Evolutionary conservation across 2,888 invertebrate species (phyloP).

Genomic region (Osmoderma eremita): DNA sequence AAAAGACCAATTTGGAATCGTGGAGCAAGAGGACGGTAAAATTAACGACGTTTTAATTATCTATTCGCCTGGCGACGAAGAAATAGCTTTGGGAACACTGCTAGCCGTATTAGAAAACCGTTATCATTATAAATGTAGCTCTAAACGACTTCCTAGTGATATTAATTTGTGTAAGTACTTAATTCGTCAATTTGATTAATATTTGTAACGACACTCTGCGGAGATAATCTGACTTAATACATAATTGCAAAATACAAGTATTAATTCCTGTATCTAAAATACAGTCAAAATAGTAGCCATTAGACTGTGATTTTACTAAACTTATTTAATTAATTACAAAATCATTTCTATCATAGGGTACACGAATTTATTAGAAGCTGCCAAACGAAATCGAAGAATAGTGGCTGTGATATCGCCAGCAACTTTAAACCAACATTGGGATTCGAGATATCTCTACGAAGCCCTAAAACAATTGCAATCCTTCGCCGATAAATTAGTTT

Average conservation of each 20-base stretch:
- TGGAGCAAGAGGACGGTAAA: slow-evolving; percentile 66
- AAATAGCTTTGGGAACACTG: slow-evolving; percentile 71
- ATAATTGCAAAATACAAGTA: too few species aligned
- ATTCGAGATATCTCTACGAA: slow-evolving; percentile 60
- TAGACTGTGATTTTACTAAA: too few species aligned
- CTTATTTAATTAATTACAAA: neutral
- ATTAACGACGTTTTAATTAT: slow-evolving; percentile 74
- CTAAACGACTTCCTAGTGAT: slow-evolving; percentile 19
- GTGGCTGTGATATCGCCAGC: slow-evolving; percentile 65
- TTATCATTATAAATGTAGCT: slow-evolving; percentile 72
- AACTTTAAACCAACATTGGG: slow-evolving; percentile 64
- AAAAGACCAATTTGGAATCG: slow-evolving; percentile 65
- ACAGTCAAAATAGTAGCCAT: too few species aligned
- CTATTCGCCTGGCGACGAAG: slow-evolving; percentile 72
- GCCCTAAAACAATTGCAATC: slow-evolving; percentile 64
- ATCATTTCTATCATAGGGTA: slow-evolving; percentile 66
- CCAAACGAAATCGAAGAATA: slow-evolving; percentile 65
- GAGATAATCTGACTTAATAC: too few species aligned
- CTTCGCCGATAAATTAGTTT: slow-evolving; percentile 57
- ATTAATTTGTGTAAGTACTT: slow-evolving; percentile 53
- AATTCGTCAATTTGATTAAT: neutral
- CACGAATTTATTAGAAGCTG: slow-evolving; percentile 66
- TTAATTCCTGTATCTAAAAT: too few species aligned
- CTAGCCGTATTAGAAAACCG: slow-evolving; percentile 71
- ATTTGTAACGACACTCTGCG: too few species aligned